Conservation (phyloP, 2,113 vertebrate species). For the Oncorhynchus mykiss region DNA sequence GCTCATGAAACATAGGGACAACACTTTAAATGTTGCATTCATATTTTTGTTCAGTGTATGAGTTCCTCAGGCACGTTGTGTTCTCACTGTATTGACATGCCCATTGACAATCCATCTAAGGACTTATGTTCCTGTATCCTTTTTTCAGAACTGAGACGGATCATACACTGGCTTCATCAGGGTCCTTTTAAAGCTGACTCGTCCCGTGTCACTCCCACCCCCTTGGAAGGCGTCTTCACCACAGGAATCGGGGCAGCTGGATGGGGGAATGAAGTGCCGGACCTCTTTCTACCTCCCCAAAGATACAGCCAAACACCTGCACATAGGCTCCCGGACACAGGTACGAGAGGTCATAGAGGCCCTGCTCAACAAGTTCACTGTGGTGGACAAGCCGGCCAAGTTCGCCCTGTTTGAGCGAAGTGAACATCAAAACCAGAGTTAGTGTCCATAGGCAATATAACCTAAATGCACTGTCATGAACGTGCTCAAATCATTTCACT, state of each 20-base stretch:
- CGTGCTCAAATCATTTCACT: not conserved
- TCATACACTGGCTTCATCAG: slow-evolving; percentile 97
- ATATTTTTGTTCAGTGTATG: too few species aligned
- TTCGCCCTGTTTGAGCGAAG: slow-evolving; percentile 91
- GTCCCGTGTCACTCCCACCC: slow-evolving; percentile 87
- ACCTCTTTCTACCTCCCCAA: slow-evolving; percentile 97
- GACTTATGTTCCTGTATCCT: slow-evolving; percentile 9
- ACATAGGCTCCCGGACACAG: slow-evolving; percentile 85
- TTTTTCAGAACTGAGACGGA: slow-evolving; percentile 85
- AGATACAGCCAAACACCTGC: slow-evolving; percentile 90
- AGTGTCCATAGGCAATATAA: not conserved
- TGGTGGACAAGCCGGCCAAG: slow-evolving; percentile 93
- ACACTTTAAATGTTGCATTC: too few species aligned
- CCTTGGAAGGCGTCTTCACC: slow-evolving; percentile 70
- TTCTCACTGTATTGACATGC: not conserved
- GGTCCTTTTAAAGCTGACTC: slow-evolving; percentile 89
- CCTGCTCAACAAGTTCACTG: slow-evolving; percentile 91
- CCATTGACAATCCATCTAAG: not conserved
- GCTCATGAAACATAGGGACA: too few species aligned
- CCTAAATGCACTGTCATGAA: not conserved
- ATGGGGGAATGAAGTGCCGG: slow-evolving; percentile 73
- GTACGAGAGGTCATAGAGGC: slow-evolving; percentile 92
- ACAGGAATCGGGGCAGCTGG: slow-evolving; percentile 61
- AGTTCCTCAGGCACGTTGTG: not conserved
- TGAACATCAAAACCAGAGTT: slow-evolving; percentile 88